Evolutionary conservation across 1,140 invertebrate genomes (phyloP), one percentile per base, ranked within the genome.

Genomic region (Ceratosolen solmsi): DNA sequence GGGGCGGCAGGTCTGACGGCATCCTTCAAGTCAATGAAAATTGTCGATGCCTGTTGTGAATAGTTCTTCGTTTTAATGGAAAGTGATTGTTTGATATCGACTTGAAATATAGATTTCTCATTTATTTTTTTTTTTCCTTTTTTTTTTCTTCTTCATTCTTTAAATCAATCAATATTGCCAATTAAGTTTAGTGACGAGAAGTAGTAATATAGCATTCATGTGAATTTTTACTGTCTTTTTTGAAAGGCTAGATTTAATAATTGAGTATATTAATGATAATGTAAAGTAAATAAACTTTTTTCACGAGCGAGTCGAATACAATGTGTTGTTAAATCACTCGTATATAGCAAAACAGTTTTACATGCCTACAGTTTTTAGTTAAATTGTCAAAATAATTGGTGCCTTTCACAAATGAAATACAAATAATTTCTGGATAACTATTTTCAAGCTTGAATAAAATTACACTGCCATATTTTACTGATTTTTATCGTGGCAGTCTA

Each of bases 211-310:
- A 65, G 80, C 63, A 38, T 76, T 60, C 63, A 22, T 71, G 72
- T 73, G 68, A 82, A 82, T 73, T 83, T 84, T 79, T 82, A 79
- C 58, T 84, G 49, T 54, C 41, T 77, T 84, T 83, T 81, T 78
- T 82, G 77, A 80, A 76, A 82, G 83, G 85, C 74, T 85, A 79
- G 83, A 84, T 85, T 84, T 77, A 60, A 36, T 46, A 41, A 46
- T 58, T 68, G 22, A 65, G 49, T 68, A 30, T 56, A 33, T 27
- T 33, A 38, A 54, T n/a, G n/a, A 51, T 79, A 73, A 78, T 51
- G 13, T 36, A 49, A 68, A 68, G 68, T 49, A 38, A 78, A 70
- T 25, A 30, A 22, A 27, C 0, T 54, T 75, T 76, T 33, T 68
- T 76, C 58, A 22, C 22, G 13, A 75, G 60, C 49, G 17, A 80